Evolutionary conservation across 2,113 vertebrate genomes (phyloP).

Genomic region (Oplegnathus fasciatus): DNA sequence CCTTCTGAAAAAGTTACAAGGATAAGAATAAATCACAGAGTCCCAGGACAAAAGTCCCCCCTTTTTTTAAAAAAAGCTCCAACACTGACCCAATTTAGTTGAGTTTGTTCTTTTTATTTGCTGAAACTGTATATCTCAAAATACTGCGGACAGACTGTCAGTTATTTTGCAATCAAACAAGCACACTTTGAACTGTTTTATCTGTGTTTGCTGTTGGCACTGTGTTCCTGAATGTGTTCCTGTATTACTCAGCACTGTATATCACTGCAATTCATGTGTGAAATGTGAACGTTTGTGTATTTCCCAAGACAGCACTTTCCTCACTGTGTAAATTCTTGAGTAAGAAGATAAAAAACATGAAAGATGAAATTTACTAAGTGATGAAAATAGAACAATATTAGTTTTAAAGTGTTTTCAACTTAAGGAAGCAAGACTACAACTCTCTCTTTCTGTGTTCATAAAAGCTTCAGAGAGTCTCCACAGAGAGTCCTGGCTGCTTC

Average conservation of each 20-base stretch:
- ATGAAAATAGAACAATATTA: not conserved
- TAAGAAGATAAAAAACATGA: not conserved
- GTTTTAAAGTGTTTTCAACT: not conserved
- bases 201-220: conserved; percentile 30
- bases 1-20: not conserved
- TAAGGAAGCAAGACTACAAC: not conserved
- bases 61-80: not conserved
- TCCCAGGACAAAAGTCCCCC: not conserved
- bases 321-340: not conserved
- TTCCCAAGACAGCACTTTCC: not conserved
- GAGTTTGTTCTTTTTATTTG: not conserved
- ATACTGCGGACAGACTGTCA: not conserved
- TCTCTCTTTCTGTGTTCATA: not conserved
- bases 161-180: conserved; percentile 22
- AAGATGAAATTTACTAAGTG: not conserved
- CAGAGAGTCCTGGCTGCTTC: not conserved
- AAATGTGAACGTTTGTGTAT: not conserved
- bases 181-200: conserved; percentile 36
- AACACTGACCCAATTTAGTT: not conserved
- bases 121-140: not conserved
- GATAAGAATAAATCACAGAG: not conserved
- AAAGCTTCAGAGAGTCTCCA: not conserved
- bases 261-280: not conserved
- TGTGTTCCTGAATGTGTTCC: not conserved
- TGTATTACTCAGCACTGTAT: not conserved